Percentiles rank a stretch among this genome's conserved stretches.
Evolutionary conservation across 2,797 vertebrate species (phyloP).

Genomic region (Lagorchestes hirsutus): DNA sequence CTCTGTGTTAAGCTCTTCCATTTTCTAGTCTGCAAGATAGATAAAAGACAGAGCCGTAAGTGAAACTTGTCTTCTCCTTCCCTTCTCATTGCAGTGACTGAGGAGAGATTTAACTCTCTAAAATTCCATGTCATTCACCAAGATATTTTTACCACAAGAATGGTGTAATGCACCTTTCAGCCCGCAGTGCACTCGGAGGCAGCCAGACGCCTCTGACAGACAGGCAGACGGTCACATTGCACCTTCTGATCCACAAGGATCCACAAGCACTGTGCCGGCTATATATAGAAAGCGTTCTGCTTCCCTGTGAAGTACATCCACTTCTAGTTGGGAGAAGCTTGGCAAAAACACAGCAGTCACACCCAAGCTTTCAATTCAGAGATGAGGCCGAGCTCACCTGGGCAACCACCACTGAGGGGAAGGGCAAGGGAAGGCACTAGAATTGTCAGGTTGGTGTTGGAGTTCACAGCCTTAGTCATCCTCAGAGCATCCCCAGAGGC

Average conservation of each 20-base stretch:
- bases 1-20: background rate
- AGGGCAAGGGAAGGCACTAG: background rate
- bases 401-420: too few species aligned
- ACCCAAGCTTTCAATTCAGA: background rate
- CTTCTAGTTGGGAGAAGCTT: background rate
- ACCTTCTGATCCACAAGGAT: background rate
- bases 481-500: background rate
- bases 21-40: background rate
- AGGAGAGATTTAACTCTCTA: constrained; percentile 9
- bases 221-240: background rate
- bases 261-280: background rate
- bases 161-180: background rate
- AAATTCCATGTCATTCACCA: constrained; percentile 31
- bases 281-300: background rate
- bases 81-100: background rate
- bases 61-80: accelerated
- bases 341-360: background rate
- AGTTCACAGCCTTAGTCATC: background rate
- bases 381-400: background rate
- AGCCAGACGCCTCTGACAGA: background rate
- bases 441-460: background rate
- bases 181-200: background rate
- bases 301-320: background rate
- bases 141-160: constrained; percentile 49
- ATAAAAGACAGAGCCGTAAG: background rate